Base-by-base conservation (phyloP, 2,888 invertebrate species). In the Heliconius hortense region DNA sequence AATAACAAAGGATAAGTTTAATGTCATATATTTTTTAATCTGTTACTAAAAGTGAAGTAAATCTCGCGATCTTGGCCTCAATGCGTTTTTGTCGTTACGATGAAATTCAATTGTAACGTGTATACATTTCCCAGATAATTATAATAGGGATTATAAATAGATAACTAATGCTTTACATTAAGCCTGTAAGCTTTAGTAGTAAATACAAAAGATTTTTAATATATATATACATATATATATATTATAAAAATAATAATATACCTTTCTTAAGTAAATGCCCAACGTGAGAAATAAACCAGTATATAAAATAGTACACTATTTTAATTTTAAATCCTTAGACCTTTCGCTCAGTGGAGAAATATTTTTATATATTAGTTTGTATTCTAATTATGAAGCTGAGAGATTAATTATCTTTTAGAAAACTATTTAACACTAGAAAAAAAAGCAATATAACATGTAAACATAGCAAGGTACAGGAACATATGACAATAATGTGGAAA, bases 1-100 rank as follows among this genome's bases (percentile, higher is more conserved):
- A n/a, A n/a, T 74, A 74, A 70, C 59, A n/a, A n/a, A n/a, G n/a
- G n/a, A n/a, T n/a, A n/a, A n/a, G n/a, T n/a, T n/a, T n/a, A n/a
- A n/a, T n/a, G n/a, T n/a, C n/a, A n/a, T n/a, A n/a, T n/a, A n/a
- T n/a, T n/a, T n/a, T n/a, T n/a, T n/a, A n/a, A n/a, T n/a, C n/a
- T n/a, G n/a, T n/a, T n/a, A n/a, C n/a, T n/a, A n/a, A n/a, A n/a
- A n/a, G n/a, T n/a, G n/a, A n/a, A n/a, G 76, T 77, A 76, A 74
- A 64, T 70, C 69, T 73, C 26, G 69, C 60, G 74, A 35, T 78
- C 76, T 72, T 78, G 76, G 74, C 76, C 78, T 74, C 66, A 72
- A 74, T 78, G 68, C 64, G 69, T 62, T 43, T 77, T 72, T 76
- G 74, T 56, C 72, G 72, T 59, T 71, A 71, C 53, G 56, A 76